A percentile compares a stretch with the other conserved stretches of the same genome.
Evolutionary conservation across 2,888 invertebrate genomes (phyloP).

Genomic region (Drosophila kanekoi): DNA sequence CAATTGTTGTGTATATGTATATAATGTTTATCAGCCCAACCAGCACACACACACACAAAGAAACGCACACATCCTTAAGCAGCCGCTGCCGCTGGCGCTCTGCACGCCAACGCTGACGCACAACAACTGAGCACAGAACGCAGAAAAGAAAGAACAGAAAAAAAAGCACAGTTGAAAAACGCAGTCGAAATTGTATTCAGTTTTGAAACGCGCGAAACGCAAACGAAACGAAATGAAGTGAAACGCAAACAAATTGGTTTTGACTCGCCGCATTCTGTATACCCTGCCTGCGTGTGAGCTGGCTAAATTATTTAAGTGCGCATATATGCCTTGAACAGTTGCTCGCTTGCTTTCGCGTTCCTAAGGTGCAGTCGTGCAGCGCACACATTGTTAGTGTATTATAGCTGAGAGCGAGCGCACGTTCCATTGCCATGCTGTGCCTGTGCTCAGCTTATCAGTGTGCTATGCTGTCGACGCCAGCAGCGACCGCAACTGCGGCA

Average conservation of each 20-base stretch:
- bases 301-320: constrained; percentile 9
- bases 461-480: constrained; percentile 28
- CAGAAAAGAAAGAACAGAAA: constrained; percentile 20
- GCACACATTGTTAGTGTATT: constrained; percentile 17
- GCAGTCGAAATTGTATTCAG: constrained; percentile 54
- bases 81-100: constrained; percentile 20
- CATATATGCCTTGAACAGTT: constrained; percentile 7
- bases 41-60: constrained; percentile 7
- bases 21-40: constrained; percentile 38
- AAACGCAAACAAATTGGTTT: constrained; percentile 29
- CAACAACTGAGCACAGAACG: constrained; percentile 58
- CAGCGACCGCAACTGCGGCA: constrained; percentile 23
- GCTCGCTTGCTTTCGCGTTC: neutral
- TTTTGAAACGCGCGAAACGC: constrained; percentile 56
- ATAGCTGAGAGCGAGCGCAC: constrained; percentile 3
- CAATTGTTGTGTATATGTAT: constrained; percentile 16
- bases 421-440: constrained; percentile 52
- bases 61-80: constrained; percentile 37
- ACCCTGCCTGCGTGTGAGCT: too few relatives aligned
- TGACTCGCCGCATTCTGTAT: constrained; percentile 39
- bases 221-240: constrained; percentile 54
- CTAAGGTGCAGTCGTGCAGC: constrained; percentile 2
- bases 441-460: constrained; percentile 61
- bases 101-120: constrained; percentile 67
- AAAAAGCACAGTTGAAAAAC: constrained; percentile 42